Percentiles rank a stretch among this genome's conserved stretches.
Evolutionary conservation across 2,797 vertebrate species (phyloP).

Genomic region (Eulemur albifrons): DNA sequence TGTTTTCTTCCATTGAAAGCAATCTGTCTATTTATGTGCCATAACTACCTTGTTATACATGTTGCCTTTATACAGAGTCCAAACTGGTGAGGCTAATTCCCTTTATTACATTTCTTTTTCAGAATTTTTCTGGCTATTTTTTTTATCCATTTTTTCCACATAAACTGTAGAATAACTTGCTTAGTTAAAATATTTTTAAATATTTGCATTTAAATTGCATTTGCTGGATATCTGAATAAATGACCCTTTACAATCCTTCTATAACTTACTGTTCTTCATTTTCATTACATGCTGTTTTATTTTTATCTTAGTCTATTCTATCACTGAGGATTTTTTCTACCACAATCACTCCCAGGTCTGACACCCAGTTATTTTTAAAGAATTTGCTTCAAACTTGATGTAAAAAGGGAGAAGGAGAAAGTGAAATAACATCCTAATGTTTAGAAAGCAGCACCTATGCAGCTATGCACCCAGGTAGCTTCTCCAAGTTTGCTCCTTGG

Average conservation of each 20-base stretch:
- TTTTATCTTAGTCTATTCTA: not conserved
- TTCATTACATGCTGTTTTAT: not conserved
- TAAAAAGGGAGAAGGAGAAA: not conserved
- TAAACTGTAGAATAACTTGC: not conserved
- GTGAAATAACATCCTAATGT: not conserved
- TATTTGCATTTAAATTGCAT: slow-evolving; percentile 11
- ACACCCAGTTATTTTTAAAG: not conserved
- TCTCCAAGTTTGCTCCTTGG: not conserved
- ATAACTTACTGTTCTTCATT: not conserved
- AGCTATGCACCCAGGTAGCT: not conserved
- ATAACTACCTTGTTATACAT: not conserved
- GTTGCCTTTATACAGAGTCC: not conserved
- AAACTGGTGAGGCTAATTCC: not conserved
- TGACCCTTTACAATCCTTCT: not conserved
- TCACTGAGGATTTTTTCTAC: not conserved
- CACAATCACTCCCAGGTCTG: not conserved
- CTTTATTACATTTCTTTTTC: not conserved
- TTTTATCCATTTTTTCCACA: not conserved
- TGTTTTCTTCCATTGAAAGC: not conserved
- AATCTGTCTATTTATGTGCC: not conserved
- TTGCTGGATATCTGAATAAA: not conserved
- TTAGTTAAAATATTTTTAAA: not conserved
- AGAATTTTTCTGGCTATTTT: not conserved
- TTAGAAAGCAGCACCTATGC: not conserved
- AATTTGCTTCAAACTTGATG: not conserved